These are phyloP conservation scores for Agriopis leucophaearia DNA, from an alignment of 2,888 invertebrate species.

Conservation along the genomic window DNA sequence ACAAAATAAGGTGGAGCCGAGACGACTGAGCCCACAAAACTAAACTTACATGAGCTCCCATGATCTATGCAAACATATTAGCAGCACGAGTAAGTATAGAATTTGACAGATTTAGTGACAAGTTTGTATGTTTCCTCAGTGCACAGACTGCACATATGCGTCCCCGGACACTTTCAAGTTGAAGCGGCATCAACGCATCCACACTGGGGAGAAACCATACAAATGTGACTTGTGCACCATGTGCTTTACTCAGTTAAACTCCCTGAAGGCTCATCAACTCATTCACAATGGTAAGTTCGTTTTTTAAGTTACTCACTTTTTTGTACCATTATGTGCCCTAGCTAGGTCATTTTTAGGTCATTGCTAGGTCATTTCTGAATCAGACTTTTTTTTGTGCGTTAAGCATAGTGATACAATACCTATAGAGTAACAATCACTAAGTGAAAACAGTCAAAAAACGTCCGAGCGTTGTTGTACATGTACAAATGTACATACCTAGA, in stretches of 20 bases:
- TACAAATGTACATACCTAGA: too few relatives aligned
- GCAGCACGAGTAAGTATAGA: background rate
- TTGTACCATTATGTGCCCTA: background rate
- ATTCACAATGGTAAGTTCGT: slow-evolving; percentile 92
- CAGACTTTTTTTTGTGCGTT: too few relatives aligned
- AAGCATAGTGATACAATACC: too few relatives aligned
- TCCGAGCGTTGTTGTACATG: too few relatives aligned
- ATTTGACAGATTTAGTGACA: background rate
- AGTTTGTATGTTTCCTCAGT: slow-evolving; percentile 80
- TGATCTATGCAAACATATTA: background rate
- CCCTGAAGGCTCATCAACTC: slow-evolving; percentile 96
- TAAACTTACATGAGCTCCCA: background rate
- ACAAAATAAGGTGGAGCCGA: too few relatives aligned
- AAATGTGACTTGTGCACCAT: slow-evolving; percentile 95
- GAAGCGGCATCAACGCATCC: slow-evolving; percentile 97
- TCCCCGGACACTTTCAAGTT: slow-evolving; percentile 99
- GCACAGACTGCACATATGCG: slow-evolving; percentile 98
- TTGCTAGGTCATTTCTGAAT: too few relatives aligned
- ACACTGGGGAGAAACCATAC: slow-evolving; percentile 96
- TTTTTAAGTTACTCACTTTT: background rate
- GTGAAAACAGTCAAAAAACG: too few relatives aligned
- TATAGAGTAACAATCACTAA: too few relatives aligned
- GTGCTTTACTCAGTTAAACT: slow-evolving; percentile 98
- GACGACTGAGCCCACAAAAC: background rate
- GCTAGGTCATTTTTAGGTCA: too few relatives aligned